Conservation (phyloP, 2,888 invertebrate genomes). For the Zaprionus obscuricornis region DNA sequence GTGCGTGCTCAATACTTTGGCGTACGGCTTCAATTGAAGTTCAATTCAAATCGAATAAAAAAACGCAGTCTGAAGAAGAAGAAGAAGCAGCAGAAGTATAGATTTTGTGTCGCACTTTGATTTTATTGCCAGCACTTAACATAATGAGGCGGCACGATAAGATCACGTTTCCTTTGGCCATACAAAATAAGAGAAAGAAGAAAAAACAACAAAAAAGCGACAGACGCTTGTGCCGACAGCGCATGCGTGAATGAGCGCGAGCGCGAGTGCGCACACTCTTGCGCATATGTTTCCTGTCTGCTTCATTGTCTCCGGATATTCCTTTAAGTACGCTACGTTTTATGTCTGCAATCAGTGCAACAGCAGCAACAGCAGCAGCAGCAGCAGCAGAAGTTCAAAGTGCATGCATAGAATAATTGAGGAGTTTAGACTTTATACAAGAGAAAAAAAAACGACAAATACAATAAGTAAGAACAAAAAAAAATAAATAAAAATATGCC, state of each 20-base stretch:
- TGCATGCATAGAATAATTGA: constrained; percentile 56
- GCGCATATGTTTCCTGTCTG: constrained; percentile 73
- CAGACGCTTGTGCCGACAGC: constrained; percentile 43
- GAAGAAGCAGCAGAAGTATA: constrained; percentile 31
- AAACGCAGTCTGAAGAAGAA: too few species aligned
- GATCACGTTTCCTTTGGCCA: constrained; percentile 68
- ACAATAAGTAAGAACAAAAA: too few species aligned
- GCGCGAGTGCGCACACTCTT: too few species aligned
- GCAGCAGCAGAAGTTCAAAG: constrained; percentile 73
- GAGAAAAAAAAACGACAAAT: too few species aligned
- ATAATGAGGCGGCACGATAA: constrained; percentile 73
- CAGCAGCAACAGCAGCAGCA: too few species aligned
- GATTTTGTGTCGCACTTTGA: constrained; percentile 67
- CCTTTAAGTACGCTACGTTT: constrained; percentile 60
- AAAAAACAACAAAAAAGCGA: background rate
- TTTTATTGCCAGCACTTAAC: constrained; percentile 77
- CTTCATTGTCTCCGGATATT: constrained; percentile 57
- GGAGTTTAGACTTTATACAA: too few species aligned
- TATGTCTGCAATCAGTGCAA: constrained; percentile 32
- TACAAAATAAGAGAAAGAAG: constrained; percentile 2
- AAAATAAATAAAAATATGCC: too few species aligned
- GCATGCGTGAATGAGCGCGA: too few species aligned
- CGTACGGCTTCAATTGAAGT: constrained; percentile 75
- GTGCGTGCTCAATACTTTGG: too few species aligned
- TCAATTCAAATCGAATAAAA: constrained; percentile 37